Percentiles rank a stretch among this genome's conserved stretches.
phyloP scores from a whole-genome alignment of 2,797 vertebrate species.

The Enteromius afrohamiltoni region DNA sequence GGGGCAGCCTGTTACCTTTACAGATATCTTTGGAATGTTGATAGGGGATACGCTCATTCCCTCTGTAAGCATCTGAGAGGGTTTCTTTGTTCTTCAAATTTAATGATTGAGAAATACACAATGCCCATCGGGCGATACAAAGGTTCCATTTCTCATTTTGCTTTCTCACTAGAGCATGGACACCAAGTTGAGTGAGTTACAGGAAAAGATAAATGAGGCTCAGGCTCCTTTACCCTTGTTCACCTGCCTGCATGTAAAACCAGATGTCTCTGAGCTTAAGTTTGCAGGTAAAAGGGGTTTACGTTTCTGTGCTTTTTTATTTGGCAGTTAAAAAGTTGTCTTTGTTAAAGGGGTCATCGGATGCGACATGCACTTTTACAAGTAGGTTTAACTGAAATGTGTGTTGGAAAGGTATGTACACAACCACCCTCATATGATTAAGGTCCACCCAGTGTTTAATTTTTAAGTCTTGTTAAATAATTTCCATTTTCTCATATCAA shows the following conservation, averaged over 20 bases:
- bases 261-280: constrained; percentile 98
- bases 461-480: too few species aligned
- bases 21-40: constrained; percentile 97
- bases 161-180: constrained; percentile 86
- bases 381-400: not conserved
- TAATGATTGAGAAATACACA: not conserved
- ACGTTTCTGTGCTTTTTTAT: not conserved
- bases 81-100: not conserved
- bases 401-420: too few species aligned
- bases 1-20: constrained; percentile 97
- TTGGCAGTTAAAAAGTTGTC: not conserved
- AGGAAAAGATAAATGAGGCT: constrained; percentile 84
- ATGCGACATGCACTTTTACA: not conserved
- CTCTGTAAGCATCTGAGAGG: constrained; percentile 77
- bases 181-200: constrained; percentile 86
- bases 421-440: too few species aligned
- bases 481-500: too few species aligned
- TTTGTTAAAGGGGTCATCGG: not conserved
- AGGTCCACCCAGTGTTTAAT: too few species aligned
- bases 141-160: not conserved
- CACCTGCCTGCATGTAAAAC: constrained; percentile 97
- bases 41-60: constrained; percentile 97
- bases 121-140: not conserved
- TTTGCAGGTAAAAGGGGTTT: constrained; percentile 86
- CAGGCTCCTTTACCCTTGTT: constrained; percentile 93